Evolutionary conservation across 1,140 invertebrate species (phyloP).

Genomic region (Leptinotarsa defecta): DNA sequence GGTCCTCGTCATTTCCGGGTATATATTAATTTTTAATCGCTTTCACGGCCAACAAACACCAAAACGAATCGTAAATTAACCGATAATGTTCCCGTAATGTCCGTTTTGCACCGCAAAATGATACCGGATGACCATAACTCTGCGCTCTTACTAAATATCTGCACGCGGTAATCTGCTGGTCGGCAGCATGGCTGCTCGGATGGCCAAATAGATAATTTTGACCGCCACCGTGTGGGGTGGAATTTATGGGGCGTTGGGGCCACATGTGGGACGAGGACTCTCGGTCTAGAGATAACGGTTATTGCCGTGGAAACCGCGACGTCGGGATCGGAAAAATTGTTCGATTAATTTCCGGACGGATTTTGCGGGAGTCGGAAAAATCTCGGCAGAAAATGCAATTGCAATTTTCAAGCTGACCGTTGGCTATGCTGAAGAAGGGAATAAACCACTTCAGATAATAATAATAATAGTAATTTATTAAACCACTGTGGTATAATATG

Average conservation of each 20-base stretch:
- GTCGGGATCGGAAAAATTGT: not conserved
- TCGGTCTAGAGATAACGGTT: conserved; percentile 4
- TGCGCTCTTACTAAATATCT: conserved; percentile 23
- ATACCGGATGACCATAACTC: conserved; percentile 22
- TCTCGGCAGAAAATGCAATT: not conserved
- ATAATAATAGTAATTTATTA: too few species aligned
- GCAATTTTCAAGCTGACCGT: too few species aligned
- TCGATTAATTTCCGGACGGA: not conserved
- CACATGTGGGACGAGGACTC: not conserved
- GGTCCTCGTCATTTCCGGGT: not conserved
- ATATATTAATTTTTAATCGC: conserved; percentile 20
- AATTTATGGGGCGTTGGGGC: conserved; percentile 16
- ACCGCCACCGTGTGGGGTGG: conserved; percentile 19
- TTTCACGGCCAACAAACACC: conserved; percentile 14
- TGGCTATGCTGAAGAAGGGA: too few species aligned
- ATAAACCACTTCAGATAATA: too few species aligned
- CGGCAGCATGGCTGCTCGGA: conserved; percentile 14
- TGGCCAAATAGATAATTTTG: conserved; percentile 24
- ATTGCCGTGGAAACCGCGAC: conserved; percentile 2
- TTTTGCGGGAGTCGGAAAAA: not conserved
- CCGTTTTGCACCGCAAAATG: conserved; percentile 22
- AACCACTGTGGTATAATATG: too few species aligned
- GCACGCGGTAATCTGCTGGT: conserved; percentile 16
- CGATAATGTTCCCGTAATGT: conserved; percentile 23
- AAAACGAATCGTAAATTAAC: conserved; percentile 24